A percentile compares a stretch with the other conserved stretches of the same genome.
Evolutionary conservation across 2,888 invertebrate species (phyloP).

Genomic region (Spisula solida): DNA sequence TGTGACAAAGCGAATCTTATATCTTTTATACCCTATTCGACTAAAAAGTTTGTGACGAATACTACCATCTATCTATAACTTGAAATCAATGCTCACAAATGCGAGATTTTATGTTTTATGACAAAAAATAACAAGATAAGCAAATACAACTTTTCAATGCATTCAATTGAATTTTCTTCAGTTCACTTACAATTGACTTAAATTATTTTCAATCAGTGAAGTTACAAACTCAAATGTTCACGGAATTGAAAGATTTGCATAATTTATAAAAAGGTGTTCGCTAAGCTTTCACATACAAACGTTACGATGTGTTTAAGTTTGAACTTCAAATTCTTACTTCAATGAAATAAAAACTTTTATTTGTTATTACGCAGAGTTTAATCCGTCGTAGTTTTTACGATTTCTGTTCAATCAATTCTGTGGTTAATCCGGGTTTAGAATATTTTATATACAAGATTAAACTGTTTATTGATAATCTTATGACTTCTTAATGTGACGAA

Average conservation of each 20-base stretch:
- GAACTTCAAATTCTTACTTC: not conserved
- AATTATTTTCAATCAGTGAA: not conserved
- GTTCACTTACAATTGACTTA: not conserved
- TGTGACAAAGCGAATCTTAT: no score
- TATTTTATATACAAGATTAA: slow-evolving; percentile 1
- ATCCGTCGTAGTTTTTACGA: not conserved
- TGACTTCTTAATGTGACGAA: not conserved
- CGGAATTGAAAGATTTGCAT: slow-evolving; percentile 1
- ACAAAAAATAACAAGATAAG: not conserved
- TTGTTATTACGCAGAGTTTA: not conserved
- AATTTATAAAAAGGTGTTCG: not conserved
- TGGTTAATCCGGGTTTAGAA: slow-evolving; percentile 12
- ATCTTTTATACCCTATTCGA: no score
- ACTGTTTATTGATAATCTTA: not conserved
- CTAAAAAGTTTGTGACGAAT: no score
- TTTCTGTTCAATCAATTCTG: not conserved
- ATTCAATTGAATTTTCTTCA: not conserved
- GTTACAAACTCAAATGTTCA: not conserved
- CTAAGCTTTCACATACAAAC: not conserved
- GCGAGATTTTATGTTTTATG: not conserved
- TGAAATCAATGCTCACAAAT: not conserved
- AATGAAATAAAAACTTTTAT: not conserved
- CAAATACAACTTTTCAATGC: not conserved
- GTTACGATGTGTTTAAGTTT: not conserved
- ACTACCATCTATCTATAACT: not conserved